A percentile compares a stretch with the other conserved stretches of the same genome.
Evolutionary conservation across 2,797 vertebrate species (phyloP).

Genomic region (Urophycis tenuis): DNA sequence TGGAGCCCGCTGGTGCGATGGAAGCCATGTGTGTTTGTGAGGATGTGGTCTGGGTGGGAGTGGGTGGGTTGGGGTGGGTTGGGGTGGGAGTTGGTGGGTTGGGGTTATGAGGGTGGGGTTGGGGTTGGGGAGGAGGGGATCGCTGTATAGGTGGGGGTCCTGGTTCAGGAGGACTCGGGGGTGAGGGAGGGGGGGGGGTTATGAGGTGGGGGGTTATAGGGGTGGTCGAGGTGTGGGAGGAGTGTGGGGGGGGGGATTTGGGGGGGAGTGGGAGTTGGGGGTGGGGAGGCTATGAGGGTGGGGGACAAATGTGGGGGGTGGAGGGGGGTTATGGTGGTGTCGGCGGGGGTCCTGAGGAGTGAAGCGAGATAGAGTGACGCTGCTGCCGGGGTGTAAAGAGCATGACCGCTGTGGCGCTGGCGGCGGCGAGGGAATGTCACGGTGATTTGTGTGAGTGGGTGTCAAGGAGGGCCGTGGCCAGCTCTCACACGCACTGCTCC

Average conservation of each 20-base stretch:
- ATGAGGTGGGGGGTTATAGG: neutral
- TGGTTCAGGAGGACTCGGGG: slow-evolving; percentile 16
- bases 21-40: slow-evolving; percentile 59
- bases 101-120: slow-evolving; percentile 25
- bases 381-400: slow-evolving; percentile 47
- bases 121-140: slow-evolving; percentile 20
- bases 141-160: too few relatives aligned
- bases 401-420: slow-evolving; percentile 44
- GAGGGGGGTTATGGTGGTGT: neutral
- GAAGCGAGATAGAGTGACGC: slow-evolving; percentile 51
- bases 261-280: slow-evolving; percentile 47
- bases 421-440: slow-evolving; percentile 47
- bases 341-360: slow-evolving; percentile 36
- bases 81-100: slow-evolving; percentile 29
- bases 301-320: slow-evolving; percentile 7
- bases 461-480: slow-evolving; percentile 40
- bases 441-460: slow-evolving; percentile 48
- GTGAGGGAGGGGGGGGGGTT: slow-evolving; percentile 32
- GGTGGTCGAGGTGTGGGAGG: too few relatives aligned
- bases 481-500: neutral
- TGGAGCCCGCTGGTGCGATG: slow-evolving; percentile 44
- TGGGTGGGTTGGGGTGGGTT: slow-evolving; percentile 37
- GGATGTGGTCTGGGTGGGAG: slow-evolving; percentile 49
- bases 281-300: neutral
- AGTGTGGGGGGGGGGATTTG: slow-evolving; percentile 14